These are phyloP conservation scores for Dolichallabes microphthalmus DNA, from an alignment of 2,113 vertebrate species.

Conservation along the genomic window DNA sequence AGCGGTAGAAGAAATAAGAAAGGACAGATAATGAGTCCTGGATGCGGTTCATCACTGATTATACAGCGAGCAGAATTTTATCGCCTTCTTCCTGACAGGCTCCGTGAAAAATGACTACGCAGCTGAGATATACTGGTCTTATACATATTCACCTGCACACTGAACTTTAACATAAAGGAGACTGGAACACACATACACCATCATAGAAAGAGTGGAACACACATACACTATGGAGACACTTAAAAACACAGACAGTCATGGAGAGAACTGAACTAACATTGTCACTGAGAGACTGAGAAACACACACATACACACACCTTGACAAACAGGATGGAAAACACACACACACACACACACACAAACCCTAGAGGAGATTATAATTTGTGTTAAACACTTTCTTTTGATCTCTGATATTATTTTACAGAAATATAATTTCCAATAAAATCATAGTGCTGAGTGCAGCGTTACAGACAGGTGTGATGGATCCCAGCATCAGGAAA, in stretches of 20 bases:
- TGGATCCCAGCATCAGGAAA: constrained; percentile 42
- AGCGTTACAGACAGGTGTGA: constrained; percentile 15
- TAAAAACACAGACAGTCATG: neutral
- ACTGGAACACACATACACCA: neutral
- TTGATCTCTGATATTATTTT: neutral
- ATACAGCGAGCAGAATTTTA: neutral
- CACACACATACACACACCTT: neutral
- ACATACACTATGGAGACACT: neutral
- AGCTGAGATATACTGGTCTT: neutral
- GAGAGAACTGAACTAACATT: neutral
- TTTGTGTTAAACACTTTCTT: neutral
- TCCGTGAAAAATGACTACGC: neutral
- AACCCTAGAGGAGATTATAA: neutral
- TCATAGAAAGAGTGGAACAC: neutral
- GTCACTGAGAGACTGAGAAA: neutral
- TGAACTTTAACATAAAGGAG: neutral
- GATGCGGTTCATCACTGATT: constrained; percentile 19
- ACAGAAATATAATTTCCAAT: neutral
- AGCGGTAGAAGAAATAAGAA: constrained; percentile 3
- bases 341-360: neutral
- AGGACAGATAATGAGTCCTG: constrained; percentile 11
- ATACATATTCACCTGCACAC: neutral
- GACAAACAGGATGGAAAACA: neutral
- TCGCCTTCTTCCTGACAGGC: neutral
- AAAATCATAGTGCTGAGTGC: neutral